Evolutionary conservation across 1,140 invertebrate genomes (phyloP), one percentile per base, ranked within the genome.

Genomic region (Hyles euphorbiae): DNA sequence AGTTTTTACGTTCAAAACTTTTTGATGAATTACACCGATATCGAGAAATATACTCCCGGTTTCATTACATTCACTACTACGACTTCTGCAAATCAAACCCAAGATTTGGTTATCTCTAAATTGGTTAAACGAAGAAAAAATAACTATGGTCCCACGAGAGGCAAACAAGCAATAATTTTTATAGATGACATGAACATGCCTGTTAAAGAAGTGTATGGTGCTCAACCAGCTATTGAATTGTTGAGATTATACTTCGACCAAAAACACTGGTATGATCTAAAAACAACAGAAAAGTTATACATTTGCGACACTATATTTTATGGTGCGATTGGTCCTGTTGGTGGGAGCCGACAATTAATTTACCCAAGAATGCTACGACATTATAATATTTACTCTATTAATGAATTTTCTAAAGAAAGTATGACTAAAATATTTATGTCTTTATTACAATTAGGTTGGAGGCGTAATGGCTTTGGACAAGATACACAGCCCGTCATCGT

Each of bases 181-280:
- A 93, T 98, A 45, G 97, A 99, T 81, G 97, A 99, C 82, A 91
- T 98, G 76, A 98, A 98, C 76, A 96, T 98, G 95, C 96, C 97
- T 0, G 91, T 92, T 1, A 94, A 95, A 76, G 96, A 97, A 83
- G 82, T 91, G 0, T 98, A 97, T 76, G 97, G 97, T 3, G 95
- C 96, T 0, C 96, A 98, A 86, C 96, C 97, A 2, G 93, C 97
- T 0, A 93, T 98, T 61, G 97, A 98, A 89, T 84, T 98, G 43
- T 81, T 99, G 2, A 91, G 97, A 32, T 95, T 98, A 79, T 96
- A 92, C 83, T 94, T 98, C 64, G 97, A 98, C 83, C 95, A 98
- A 81, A 92, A 93, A 58, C 93, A 95, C 72, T 94, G 96, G 93
- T 98, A 96, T 77, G 96, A 98, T 80, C 82, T 96, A n/a, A 96